Percentiles rank a stretch among this genome's conserved stretches.
Conservation (phyloP, 2,888 invertebrate species). For the Pterostichus madidus region DNA sequence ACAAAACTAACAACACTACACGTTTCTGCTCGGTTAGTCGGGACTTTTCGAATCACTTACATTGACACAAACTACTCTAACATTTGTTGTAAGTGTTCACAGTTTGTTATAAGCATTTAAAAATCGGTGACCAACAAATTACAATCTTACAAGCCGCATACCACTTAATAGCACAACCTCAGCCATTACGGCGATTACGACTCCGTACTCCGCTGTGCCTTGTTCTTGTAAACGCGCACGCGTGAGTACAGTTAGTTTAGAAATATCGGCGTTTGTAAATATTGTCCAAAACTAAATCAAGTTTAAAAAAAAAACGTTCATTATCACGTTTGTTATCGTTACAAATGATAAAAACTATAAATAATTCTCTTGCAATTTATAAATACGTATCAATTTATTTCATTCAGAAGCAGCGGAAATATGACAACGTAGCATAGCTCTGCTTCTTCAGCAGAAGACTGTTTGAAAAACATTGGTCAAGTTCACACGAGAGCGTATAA, state of each 20-base stretch:
- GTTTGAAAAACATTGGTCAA: slow-evolving; percentile 52
- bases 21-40: slow-evolving; percentile 1
- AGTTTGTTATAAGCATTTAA: slow-evolving; percentile 8
- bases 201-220: slow-evolving; percentile 31
- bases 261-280: slow-evolving; percentile 28
- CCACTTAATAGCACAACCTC: slow-evolving; percentile 55
- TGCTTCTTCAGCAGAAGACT: slow-evolving; percentile 12
- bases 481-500: slow-evolving; percentile 31
- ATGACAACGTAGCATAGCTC: slow-evolving; percentile 57
- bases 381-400: neutral
- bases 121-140: slow-evolving; percentile 40
- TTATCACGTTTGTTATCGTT: slow-evolving; percentile 5
- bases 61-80: slow-evolving; percentile 12
- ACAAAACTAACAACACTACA: slow-evolving; percentile 18
- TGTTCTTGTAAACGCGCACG: slow-evolving; percentile 56
- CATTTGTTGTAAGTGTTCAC: slow-evolving; percentile 13
- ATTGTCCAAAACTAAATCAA: slow-evolving; percentile 3
- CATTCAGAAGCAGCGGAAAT: neutral
- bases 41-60: slow-evolving; percentile 25
- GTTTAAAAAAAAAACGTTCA: neutral
- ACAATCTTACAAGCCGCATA: slow-evolving; percentile 50
- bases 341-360: slow-evolving; percentile 7
- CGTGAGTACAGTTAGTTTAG: slow-evolving; percentile 25
- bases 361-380: slow-evolving; percentile 1
- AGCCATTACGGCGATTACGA: slow-evolving; percentile 55